Percentiles rank a stretch among this genome's conserved stretches.
Evolutionary conservation across 1,140 invertebrate genomes (phyloP).

Genomic region (Brachionus paranguensis): DNA sequence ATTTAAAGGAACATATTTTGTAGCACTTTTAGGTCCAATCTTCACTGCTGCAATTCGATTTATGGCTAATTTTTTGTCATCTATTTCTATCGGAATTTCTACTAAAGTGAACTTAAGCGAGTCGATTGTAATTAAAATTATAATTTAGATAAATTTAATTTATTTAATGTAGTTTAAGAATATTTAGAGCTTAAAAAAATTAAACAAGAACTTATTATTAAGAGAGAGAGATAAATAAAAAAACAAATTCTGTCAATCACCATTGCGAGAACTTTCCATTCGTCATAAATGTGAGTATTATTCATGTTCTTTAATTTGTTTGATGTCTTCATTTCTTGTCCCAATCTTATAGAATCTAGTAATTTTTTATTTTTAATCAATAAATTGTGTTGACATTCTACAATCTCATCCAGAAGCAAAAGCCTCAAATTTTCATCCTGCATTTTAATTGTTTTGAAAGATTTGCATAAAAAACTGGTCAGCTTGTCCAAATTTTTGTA

Average conservation of each 20-base stretch:
- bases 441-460: background rate
- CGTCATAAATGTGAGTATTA: constrained; percentile 2
- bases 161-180: background rate
- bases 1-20: no score
- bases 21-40: no score
- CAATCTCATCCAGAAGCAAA: constrained; percentile 24
- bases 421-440: constrained; percentile 28
- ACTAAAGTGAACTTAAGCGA: no score
- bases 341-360: background rate
- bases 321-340: background rate
- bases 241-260: constrained; percentile 38
- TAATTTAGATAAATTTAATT: background rate
- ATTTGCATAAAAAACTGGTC: background rate
- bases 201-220: background rate
- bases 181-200: background rate
- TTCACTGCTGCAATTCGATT: no score
- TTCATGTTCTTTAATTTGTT: background rate
- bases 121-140: no score
- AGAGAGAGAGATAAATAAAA: constrained; percentile 20
- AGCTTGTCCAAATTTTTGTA: constrained; percentile 15
- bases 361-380: background rate
- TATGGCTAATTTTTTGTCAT: no score
- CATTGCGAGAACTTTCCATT: constrained; percentile 39
- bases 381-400: constrained; percentile 17
- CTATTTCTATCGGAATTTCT: no score